Evolutionary conservation across 2,888 invertebrate species (phyloP).

Genomic region (Pseudeuparius sepicola): DNA sequence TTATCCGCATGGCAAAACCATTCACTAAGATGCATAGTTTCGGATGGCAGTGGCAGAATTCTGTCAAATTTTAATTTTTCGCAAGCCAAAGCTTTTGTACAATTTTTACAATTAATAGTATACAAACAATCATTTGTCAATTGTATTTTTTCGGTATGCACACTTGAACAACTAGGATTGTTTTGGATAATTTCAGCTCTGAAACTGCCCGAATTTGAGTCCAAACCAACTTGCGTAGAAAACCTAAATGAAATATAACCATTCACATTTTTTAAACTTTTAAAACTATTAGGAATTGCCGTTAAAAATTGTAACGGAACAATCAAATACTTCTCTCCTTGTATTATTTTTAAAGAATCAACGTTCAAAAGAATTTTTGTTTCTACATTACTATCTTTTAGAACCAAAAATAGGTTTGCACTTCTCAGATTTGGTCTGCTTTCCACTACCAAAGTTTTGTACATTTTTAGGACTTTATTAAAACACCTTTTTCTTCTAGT

Average conservation of each 20-base stretch:
- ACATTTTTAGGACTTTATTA: slow-evolving; percentile 26
- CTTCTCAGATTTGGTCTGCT: slow-evolving; percentile 49
- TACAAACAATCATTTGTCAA: slow-evolving; percentile 41
- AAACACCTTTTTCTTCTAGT: slow-evolving; percentile 49
- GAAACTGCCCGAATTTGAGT: slow-evolving; percentile 28
- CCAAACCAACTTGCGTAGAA: slow-evolving; percentile 27
- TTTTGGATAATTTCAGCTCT: slow-evolving; percentile 31
- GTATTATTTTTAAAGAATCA: slow-evolving; percentile 23
- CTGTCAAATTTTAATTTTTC: slow-evolving; percentile 41
- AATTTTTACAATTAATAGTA: slow-evolving; percentile 39
- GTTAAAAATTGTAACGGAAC: slow-evolving; percentile 18
- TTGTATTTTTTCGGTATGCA: slow-evolving; percentile 20
- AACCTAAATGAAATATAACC: slow-evolving; percentile 34
- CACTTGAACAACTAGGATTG: slow-evolving; percentile 15
- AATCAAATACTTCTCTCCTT: slow-evolving; percentile 26
- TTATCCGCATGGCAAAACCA: slow-evolving; percentile 54
- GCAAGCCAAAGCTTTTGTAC: slow-evolving; percentile 28
- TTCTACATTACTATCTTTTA: slow-evolving; percentile 33
- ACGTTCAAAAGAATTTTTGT: slow-evolving; percentile 18
- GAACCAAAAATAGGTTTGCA: slow-evolving; percentile 47
- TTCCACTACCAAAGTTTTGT: slow-evolving; percentile 48
- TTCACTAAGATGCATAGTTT: slow-evolving; percentile 49
- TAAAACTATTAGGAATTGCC: slow-evolving; percentile 29
- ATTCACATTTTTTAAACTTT: slow-evolving; percentile 29
- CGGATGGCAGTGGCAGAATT: slow-evolving; percentile 52